A percentile compares a stretch with the other conserved stretches of the same genome.
These are phyloP conservation scores for Philopotamus ludificatus DNA, from an alignment of 1,140 invertebrate genomes.

Conservation along the genomic window DNA sequence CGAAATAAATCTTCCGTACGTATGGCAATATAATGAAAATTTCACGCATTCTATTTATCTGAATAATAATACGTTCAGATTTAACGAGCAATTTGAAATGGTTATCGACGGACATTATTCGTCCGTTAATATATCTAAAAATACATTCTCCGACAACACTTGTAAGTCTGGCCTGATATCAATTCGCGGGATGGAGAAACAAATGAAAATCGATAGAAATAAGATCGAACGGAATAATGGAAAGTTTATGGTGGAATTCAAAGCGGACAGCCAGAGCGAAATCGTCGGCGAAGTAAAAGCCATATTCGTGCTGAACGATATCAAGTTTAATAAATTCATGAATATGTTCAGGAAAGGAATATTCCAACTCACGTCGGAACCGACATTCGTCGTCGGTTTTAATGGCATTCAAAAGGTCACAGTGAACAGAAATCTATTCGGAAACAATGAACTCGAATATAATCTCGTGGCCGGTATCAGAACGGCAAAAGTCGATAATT, in stretches of 20 bases:
- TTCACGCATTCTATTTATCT: slow-evolving; percentile 87
- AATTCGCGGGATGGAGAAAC: slow-evolving; percentile 96
- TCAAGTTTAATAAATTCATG: slow-evolving; percentile 69
- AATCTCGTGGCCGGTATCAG: slow-evolving; percentile 89
- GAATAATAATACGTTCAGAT: slow-evolving; percentile 81
- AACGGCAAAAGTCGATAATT: slow-evolving; percentile 84
- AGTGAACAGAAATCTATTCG: slow-evolving; percentile 87
- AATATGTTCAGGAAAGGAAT: slow-evolving; percentile 46
- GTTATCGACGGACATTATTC: slow-evolving; percentile 90
- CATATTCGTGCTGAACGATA: slow-evolving; percentile 74
- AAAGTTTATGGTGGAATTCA: slow-evolving; percentile 85
- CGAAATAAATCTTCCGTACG: slow-evolving; percentile 83
- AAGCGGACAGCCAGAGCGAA: slow-evolving; percentile 89
- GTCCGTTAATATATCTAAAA: slow-evolving; percentile 77
- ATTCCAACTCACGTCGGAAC: slow-evolving; percentile 57
- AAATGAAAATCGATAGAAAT: slow-evolving; percentile 77
- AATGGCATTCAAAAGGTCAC: slow-evolving; percentile 93
- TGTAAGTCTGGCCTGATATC: slow-evolving; percentile 82
- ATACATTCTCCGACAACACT: slow-evolving; percentile 81
- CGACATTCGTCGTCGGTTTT: slow-evolving; percentile 85
- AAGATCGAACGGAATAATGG: slow-evolving; percentile 81
- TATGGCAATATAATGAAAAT: slow-evolving; percentile 94
- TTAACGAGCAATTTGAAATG: slow-evolving; percentile 84
- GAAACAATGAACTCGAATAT: slow-evolving; percentile 85
- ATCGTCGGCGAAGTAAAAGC: slow-evolving; percentile 83